phyloP scores from a whole-genome alignment of 2,113 vertebrate genomes.

The Nansenia antarctica region DNA sequence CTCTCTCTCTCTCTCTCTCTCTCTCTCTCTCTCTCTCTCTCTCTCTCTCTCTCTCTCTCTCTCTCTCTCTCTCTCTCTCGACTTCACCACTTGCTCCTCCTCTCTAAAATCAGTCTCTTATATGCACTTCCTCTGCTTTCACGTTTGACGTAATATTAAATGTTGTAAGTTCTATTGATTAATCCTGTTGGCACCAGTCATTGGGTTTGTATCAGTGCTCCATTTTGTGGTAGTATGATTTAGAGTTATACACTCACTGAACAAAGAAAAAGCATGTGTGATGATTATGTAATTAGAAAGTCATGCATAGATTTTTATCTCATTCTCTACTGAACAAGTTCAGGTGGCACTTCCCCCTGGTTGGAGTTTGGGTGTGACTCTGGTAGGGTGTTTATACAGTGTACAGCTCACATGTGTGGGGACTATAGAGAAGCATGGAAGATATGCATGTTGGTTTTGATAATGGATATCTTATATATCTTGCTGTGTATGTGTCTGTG shows the following conservation, averaged over 20 bases:
- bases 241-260: too few species aligned
- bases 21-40: constrained; percentile 1
- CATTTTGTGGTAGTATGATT: too few species aligned
- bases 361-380: not conserved
- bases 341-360: not conserved
- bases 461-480: not conserved
- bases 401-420: too few species aligned
- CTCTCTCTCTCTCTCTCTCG: too few species aligned
- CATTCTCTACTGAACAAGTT: not conserved
- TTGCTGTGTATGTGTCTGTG: not conserved
- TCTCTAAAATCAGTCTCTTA: too few species aligned
- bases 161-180: constrained; percentile 39
- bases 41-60: constrained; percentile 21
- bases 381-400: too few species aligned
- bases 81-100: too few species aligned
- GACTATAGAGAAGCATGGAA: too few species aligned
- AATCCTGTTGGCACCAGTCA: not conserved
- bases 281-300: too few species aligned
- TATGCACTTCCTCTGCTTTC: constrained; percentile 24
- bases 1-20: constrained; percentile 18
- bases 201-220: not conserved
- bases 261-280: too few species aligned
- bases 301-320: too few species aligned
- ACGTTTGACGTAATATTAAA: constrained; percentile 7
- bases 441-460: not conserved